Percentiles rank a stretch among this genome's conserved stretches.
phyloP scores from a whole-genome alignment of 2,113 vertebrate species.

The Calidris pugnax region DNA sequence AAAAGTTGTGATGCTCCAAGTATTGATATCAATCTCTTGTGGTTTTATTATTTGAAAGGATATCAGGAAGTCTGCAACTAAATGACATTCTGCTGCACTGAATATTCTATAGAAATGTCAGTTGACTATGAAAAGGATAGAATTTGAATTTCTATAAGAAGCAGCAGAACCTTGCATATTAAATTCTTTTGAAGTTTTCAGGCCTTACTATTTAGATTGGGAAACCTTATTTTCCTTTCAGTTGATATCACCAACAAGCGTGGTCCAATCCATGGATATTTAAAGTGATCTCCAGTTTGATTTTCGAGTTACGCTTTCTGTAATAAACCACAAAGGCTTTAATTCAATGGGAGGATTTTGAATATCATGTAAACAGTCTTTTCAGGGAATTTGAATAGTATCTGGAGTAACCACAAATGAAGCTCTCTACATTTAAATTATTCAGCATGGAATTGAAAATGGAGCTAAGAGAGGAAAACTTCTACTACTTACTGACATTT shows the following conservation, averaged over 20 bases:
- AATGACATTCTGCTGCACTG: neutral
- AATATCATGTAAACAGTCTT: neutral
- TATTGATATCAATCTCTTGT: neutral
- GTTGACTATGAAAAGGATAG: neutral
- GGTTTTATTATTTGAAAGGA: neutral
- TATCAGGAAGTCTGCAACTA: neutral
- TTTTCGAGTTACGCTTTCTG: neutral
- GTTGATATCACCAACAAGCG: neutral
- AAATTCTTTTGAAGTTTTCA: neutral
- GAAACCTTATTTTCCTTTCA: neutral
- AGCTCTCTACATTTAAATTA: neutral
- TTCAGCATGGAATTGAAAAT: neutral
- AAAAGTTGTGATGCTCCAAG: neutral
- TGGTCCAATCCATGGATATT: neutral
- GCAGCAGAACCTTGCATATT: neutral
- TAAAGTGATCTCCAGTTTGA: neutral
- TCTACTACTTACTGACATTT: slow-evolving; percentile 15
- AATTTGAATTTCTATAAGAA: neutral
- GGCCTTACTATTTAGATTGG: neutral
- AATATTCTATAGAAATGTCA: neutral
- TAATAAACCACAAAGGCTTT: neutral
- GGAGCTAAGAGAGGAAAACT: neutral
- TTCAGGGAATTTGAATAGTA: neutral
- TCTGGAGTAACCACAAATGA: neutral
- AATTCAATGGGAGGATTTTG: neutral